Evolutionary conservation across 1,140 invertebrate genomes (phyloP), one percentile per base, ranked within the genome.

Genomic region (Drosophila teissieri): DNA sequence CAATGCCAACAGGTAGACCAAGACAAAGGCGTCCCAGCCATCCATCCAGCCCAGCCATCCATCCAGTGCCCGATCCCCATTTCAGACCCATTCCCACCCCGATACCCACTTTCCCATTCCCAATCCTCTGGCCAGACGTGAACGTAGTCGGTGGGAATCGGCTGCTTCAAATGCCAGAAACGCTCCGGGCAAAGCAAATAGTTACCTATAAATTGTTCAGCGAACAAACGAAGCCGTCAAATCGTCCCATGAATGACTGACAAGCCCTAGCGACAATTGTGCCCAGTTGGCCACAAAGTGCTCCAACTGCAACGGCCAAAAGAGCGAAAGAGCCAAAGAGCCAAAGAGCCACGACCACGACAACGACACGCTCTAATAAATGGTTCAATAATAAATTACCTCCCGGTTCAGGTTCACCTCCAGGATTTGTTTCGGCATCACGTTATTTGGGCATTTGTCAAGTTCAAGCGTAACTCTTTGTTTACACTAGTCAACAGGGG

Each of bases 401-500:
- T 56, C 49, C 57, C 53, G 44, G 73, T 77, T 68, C 44, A 74
- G 53, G 58, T 78, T 57, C 57, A 58, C 62, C 62, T 56, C 52
- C 54, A 72, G 74, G 75, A 78, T 79, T 56, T 80, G 55, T 77
- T 73, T 88, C 78, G 64, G 61, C 77, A 76, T 89, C 85, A 89
- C 84, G 84, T 84, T 90, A 89, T 89, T 89, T 89, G 51, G 69
- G 80, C 84, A 89, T 89, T 89, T 89, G 84, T 89, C 84, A 89
- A 89, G 84, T 89, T 89, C 84, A 90, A 89, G 84, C 84, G 80
- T 90, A 80, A 73, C 80, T 72, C 53, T 73, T 52, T 19, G 56
- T 52, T 67, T 56, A 73, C 76, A 88, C 84, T 64, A 58, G 34
- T 36, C 75, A 72, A 62, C 83, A 22, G 39, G 51, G 27, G 3